These are phyloP conservation scores for Platalea minor DNA, from an alignment of 2,797 vertebrate genomes.

Conservation along the genomic window DNA sequence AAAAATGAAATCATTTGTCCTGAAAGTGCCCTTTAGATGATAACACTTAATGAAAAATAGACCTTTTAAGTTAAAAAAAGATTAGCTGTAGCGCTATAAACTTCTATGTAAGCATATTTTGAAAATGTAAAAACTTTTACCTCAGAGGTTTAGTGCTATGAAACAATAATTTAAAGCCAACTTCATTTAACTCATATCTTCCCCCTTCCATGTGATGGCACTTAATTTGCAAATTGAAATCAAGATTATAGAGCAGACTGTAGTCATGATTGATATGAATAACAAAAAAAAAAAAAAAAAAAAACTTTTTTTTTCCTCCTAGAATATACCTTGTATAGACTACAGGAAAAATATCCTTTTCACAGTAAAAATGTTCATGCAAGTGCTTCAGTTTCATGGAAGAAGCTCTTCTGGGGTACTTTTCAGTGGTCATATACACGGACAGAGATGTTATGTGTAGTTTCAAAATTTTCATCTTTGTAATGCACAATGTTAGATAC, in stretches of 20 bases:
- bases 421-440: background rate
- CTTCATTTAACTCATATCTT: background rate
- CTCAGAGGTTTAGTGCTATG: background rate
- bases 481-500: background rate
- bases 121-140: background rate
- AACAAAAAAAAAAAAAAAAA: background rate
- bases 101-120: background rate
- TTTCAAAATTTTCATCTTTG: background rate
- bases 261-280: background rate
- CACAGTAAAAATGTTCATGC: background rate
- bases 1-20: background rate
- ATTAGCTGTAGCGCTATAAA: background rate
- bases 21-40: background rate
- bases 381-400: background rate
- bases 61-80: background rate
- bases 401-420: background rate
- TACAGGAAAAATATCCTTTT: background rate
- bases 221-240: background rate
- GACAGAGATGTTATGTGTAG: background rate
- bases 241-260: fast-evolving
- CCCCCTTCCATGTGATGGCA: background rate
- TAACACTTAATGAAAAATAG: background rate
- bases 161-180: background rate
- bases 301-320: background rate
- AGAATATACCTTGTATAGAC: background rate